Percentiles rank a stretch among this genome's conserved stretches.
These are phyloP conservation scores for Orussus abietinus DNA, from an alignment of 1,140 invertebrate species.

Conservation along the genomic window DNA sequence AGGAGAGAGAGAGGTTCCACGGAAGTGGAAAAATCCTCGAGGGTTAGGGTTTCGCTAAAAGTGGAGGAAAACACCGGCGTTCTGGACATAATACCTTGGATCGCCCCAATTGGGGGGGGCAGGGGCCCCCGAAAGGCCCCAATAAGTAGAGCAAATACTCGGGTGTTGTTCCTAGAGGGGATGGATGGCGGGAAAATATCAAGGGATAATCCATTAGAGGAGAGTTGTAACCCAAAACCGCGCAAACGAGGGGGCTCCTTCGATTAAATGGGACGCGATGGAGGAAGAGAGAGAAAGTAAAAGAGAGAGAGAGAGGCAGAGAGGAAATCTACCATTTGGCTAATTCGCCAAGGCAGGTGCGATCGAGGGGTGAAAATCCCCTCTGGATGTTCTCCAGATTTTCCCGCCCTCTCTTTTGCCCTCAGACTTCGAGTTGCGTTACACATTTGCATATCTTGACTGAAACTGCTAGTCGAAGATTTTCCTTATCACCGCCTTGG, in stretches of 20 bases:
- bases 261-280: slow-evolving; percentile 42
- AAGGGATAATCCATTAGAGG: slow-evolving; percentile 51
- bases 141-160: too few relatives aligned
- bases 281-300: not conserved
- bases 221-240: slow-evolving; percentile 50
- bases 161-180: too few relatives aligned
- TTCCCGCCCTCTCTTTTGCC: not conserved
- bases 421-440: slow-evolving; percentile 1
- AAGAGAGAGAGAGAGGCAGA: slow-evolving; percentile 6
- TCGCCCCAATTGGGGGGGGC: too few relatives aligned
- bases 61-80: too few relatives aligned
- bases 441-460: not conserved
- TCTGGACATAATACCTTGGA: too few relatives aligned
- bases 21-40: not conserved
- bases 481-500: too few relatives aligned
- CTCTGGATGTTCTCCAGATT: too few relatives aligned
- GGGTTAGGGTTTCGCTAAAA: not conserved
- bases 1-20: not conserved
- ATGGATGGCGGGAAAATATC: slow-evolving; percentile 38
- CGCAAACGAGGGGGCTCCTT: slow-evolving; percentile 48
- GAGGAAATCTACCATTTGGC: slow-evolving; percentile 8
- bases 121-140: too few relatives aligned
- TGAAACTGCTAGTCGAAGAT: too few relatives aligned
- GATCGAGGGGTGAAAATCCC: not conserved
- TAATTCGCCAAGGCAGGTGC: slow-evolving; percentile 9